A percentile compares a stretch with the other conserved stretches of the same genome.
Conservation (phyloP, 2,113 vertebrate species). For the Telmatochromis sp. region DNA sequence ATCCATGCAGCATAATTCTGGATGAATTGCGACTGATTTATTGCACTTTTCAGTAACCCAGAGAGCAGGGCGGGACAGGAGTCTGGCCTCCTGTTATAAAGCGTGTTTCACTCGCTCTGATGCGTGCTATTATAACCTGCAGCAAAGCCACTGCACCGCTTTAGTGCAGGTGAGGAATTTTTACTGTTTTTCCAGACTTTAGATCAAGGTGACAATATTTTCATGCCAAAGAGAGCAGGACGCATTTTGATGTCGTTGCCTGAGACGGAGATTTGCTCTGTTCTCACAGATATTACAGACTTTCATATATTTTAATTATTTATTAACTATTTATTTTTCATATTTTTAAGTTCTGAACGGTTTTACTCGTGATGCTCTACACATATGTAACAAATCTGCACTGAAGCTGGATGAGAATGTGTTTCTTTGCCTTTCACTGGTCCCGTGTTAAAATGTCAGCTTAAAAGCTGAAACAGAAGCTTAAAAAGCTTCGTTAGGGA, state of each 20-base stretch:
- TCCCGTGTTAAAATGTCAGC: not conserved
- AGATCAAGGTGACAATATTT: constrained; percentile 31
- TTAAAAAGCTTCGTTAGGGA: not conserved
- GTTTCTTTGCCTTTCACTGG: not conserved
- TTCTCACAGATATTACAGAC: not conserved
- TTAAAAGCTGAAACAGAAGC: not conserved
- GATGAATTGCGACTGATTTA: not conserved
- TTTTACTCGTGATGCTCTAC: not conserved
- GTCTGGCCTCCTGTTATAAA: not conserved
- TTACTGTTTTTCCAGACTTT: constrained; percentile 40
- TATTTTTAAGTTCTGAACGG: not conserved
- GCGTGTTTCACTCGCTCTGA: not conserved
- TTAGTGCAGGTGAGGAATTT: constrained; percentile 24
- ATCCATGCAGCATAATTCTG: not conserved
- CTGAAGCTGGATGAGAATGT: not conserved
- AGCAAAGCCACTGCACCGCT: not conserved
- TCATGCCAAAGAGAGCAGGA: not conserved
- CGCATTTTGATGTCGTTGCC: not conserved
- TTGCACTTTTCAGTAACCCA: not conserved
- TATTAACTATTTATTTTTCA: not conserved
- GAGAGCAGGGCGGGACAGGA: not conserved
- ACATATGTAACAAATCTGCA: not conserved
- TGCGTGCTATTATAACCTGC: not conserved
- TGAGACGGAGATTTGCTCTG: not conserved
- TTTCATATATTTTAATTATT: not conserved